Conservation (phyloP, 2,888 invertebrate genomes). For the Cataglyphis albicans region DNA sequence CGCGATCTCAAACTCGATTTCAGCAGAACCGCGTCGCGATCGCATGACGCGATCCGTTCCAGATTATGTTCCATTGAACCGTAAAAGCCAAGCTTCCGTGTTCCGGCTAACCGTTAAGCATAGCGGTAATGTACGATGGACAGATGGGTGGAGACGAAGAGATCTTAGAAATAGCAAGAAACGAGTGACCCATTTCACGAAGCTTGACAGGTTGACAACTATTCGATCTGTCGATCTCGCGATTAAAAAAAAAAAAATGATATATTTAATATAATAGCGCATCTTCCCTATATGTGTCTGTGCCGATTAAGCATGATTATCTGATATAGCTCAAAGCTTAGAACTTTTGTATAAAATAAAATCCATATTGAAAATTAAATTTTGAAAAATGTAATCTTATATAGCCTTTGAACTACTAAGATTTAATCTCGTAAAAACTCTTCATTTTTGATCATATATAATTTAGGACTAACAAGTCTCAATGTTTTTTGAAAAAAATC, state of each 20-base stretch:
- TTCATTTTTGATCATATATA: neutral
- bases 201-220: constrained; percentile 34
- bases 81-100: constrained; percentile 74
- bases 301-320: neutral
- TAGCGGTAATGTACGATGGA: constrained; percentile 45
- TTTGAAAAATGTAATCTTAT: neutral
- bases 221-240: constrained; percentile 46
- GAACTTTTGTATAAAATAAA: neutral
- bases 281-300: neutral
- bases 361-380: neutral
- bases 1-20: constrained; percentile 39
- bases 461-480: neutral
- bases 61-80: constrained; percentile 75
- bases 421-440: neutral
- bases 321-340: neutral
- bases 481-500: neutral
- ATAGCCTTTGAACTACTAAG: neutral
- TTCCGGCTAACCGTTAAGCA: constrained; percentile 76
- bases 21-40: constrained; percentile 54
- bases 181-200: constrained; percentile 25
- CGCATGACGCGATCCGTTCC: constrained; percentile 52
- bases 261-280: neutral
- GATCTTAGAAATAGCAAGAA: constrained; percentile 14
- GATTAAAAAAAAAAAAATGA: constrained; percentile 14
- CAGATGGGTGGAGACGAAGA: constrained; percentile 52